phyloP scores from a whole-genome alignment of 1,140 invertebrate species.

The Ceratina calcarata region DNA sequence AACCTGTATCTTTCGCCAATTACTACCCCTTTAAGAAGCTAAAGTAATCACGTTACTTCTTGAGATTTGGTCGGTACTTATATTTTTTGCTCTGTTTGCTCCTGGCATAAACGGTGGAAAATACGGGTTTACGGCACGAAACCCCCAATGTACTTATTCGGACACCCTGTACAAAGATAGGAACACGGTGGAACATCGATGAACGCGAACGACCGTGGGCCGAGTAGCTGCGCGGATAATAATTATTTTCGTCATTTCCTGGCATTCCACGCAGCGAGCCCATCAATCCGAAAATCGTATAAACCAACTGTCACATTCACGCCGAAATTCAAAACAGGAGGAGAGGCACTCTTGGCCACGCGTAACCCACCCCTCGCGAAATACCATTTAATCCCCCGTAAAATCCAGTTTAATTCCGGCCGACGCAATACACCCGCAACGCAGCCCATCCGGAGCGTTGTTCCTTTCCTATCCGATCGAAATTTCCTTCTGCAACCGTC shows the following conservation, averaged over 20 bases:
- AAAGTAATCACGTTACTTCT: too few species aligned
- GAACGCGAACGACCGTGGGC: conserved; percentile 16
- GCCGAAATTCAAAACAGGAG: conserved; percentile 69
- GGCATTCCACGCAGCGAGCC: conserved; percentile 68
- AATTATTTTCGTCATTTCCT: conserved; percentile 79
- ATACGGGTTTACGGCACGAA: too few species aligned
- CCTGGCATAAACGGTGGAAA: too few species aligned
- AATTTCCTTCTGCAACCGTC: conserved; percentile 27
- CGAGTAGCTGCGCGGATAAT: conserved; percentile 66
- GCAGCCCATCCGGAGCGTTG: conserved; percentile 21
- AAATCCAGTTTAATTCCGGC: conserved; percentile 71
- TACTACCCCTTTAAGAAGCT: too few species aligned
- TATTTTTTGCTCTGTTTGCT: too few species aligned
- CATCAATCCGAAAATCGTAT: conserved; percentile 77
- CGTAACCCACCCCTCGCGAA: conserved; percentile 57
- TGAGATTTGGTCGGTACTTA: too few species aligned
- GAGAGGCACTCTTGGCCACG: conserved; percentile 10
- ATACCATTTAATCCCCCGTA: conserved; percentile 71
- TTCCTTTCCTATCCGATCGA: conserved; percentile 38
- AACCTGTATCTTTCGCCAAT: too few species aligned
- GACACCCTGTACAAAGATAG: not conserved
- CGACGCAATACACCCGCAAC: conserved; percentile 59
- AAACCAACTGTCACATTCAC: conserved; percentile 76
- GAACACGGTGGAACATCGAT: not conserved
- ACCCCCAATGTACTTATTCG: not conserved